Conservation (phyloP, 2,113 vertebrate genomes). For the Mohoua ochrocephala region DNA sequence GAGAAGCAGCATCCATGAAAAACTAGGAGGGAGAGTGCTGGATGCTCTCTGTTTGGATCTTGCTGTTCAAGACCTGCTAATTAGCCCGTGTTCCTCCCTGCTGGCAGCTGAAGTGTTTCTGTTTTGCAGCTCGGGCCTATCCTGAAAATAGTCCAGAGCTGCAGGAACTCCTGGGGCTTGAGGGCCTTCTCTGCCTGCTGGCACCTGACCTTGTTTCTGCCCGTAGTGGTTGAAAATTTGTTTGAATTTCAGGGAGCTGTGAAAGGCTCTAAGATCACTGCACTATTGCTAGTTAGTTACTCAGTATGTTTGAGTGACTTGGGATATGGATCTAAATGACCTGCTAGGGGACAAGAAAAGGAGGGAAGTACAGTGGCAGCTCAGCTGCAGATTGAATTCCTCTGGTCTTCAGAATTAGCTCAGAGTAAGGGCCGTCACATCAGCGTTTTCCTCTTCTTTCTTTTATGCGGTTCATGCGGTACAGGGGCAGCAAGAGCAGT, state of each 20-base stretch:
- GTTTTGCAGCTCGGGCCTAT: background rate
- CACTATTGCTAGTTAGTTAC: background rate
- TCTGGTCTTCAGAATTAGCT: background rate
- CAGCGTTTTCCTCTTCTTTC: background rate
- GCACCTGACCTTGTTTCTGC: background rate
- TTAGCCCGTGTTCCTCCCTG: background rate
- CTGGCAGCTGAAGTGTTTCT: background rate
- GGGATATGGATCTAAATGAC: background rate
- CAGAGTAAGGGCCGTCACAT: fast-evolving
- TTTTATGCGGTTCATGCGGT: background rate
- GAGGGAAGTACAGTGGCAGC: background rate
- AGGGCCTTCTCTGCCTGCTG: background rate
- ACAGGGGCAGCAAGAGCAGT: background rate
- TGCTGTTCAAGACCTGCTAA: background rate
- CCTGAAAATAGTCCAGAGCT: background rate
- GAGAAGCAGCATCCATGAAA: background rate
- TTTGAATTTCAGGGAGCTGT: background rate
- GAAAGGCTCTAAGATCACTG: background rate
- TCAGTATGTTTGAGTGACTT: background rate
- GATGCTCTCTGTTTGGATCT: background rate
- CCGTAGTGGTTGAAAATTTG: background rate
- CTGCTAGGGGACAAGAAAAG: background rate
- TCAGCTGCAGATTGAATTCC: background rate
- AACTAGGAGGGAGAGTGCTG: background rate
- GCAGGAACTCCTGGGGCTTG: background rate